Evolutionary conservation across 2,797 vertebrate species (phyloP).

Genomic region (Melanitta fusca): DNA sequence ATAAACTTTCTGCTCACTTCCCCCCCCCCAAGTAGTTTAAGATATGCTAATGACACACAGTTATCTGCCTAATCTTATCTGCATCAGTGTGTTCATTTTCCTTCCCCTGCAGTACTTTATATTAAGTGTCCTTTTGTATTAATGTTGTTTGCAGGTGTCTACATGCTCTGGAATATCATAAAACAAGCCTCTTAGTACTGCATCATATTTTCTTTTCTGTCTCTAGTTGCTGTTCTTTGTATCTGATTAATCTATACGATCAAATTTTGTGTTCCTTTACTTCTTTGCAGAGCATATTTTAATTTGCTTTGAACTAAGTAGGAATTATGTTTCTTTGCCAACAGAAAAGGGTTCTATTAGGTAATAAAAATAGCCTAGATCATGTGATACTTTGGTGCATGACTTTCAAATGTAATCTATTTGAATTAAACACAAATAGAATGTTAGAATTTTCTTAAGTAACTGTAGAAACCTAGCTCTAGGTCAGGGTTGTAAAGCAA

Average conservation of each 20-base stretch:
- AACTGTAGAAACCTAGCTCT: slow-evolving; percentile 7
- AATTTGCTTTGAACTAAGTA: slow-evolving; percentile 38
- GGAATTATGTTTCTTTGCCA: slow-evolving; percentile 26
- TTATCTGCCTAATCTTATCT: slow-evolving; percentile 33
- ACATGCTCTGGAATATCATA: not conserved
- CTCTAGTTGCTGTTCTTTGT: not conserved
- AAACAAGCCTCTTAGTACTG: not conserved
- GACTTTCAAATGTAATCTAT: slow-evolving; percentile 27
- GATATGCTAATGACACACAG: not conserved
- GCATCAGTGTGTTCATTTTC: slow-evolving; percentile 27
- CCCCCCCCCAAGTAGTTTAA: not conserved
- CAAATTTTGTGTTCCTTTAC: not conserved
- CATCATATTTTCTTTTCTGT: not conserved
- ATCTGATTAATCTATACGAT: not conserved
- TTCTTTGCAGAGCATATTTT: slow-evolving; percentile 10
- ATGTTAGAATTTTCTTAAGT: not conserved
- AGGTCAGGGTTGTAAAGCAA: slow-evolving; percentile 33
- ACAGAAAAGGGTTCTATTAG: slow-evolving; percentile 1
- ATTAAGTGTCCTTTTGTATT: slow-evolving; percentile 25
- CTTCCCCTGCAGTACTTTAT: slow-evolving; percentile 7
- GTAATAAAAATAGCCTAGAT: slow-evolving; percentile 48
- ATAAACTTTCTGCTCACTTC: not conserved
- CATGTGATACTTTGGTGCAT: not conserved
- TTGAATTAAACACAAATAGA: slow-evolving; percentile 20
- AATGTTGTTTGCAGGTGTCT: slow-evolving; percentile 54